phyloP scores from a whole-genome alignment of 1,140 invertebrate species.

The Panonychus citri region DNA sequence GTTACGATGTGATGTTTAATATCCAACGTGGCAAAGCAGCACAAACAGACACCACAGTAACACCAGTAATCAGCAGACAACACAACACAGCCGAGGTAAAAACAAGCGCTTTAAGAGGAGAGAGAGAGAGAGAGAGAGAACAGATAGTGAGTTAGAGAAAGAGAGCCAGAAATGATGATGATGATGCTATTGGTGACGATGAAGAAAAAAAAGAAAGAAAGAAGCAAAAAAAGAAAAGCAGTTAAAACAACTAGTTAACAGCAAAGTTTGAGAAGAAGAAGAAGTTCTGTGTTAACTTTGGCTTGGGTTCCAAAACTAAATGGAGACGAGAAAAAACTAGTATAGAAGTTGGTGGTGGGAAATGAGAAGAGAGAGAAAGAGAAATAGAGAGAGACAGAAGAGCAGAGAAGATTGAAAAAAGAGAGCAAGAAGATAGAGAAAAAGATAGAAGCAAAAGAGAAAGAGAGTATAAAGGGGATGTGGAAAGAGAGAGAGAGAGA shows the following conservation, averaged over 20 bases:
- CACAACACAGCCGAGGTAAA: neutral
- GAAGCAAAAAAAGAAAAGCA: neutral
- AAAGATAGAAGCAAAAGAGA: neutral
- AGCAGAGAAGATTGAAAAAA: neutral
- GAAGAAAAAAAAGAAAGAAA: neutral
- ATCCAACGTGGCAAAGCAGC: neutral
- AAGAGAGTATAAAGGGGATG: neutral
- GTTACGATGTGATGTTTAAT: neutral
- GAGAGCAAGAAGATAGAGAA: neutral
- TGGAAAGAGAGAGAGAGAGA: constrained; percentile 1
- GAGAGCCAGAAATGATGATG: neutral
- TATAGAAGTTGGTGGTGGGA: neutral
- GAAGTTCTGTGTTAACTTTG: neutral
- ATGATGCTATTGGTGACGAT: neutral
- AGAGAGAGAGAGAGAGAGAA: neutral
- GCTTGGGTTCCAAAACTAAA: neutral
- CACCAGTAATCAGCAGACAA: neutral
- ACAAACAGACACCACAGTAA: neutral
- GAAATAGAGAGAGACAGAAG: neutral
- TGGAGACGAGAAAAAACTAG: neutral
- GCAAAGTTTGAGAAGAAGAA: neutral
- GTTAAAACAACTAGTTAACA: neutral
- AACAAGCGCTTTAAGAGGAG: neutral
- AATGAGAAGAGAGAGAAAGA: neutral
- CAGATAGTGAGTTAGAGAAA: neutral